Evolutionary conservation across 2,888 invertebrate genomes (phyloP), one percentile per base, ranked within the genome.

Genomic region (Nomada flava): DNA sequence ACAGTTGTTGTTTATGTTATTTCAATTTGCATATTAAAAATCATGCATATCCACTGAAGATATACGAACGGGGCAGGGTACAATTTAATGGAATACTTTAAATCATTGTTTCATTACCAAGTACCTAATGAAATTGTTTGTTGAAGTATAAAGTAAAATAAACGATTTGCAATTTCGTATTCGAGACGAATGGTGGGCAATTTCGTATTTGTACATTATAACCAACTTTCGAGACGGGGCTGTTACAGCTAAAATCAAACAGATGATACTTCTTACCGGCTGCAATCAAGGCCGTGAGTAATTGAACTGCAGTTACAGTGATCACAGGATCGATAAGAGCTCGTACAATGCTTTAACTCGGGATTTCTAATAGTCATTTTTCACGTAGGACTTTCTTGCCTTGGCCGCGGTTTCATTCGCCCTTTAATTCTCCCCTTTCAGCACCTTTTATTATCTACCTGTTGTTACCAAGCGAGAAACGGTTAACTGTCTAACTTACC

Each of bases 291-390:
- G 20, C 26, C 11, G 47, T 53, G 50, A 68, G 68, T 76, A 78
- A 78, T 76, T 68, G 78, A 75, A 67, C 65, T 15, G 13, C 42
- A 47, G 62, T 57, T 68, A 63, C 62, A n/a, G 68, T 42, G 78
- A 78, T 78, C 76, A 2, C 67, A 44, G 55, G 55, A 78, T 76
- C 76, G 68, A 78, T 76, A 76, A 55, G 55, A 62, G 36, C 53
- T 50, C 62, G 44, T 20, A 53, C 75, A 52, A 67, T 77, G 60
- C 53, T 73, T 67, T 67, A 55, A 55, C 62, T 76, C 53, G 67
- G 20, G 63, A 76, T 74, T 67, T 74, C 67, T 44, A 55, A 53
- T 68, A 68, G 67, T 50, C 67, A 68, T 76, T 78, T 76, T 63
- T 78, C 76, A 63, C 67, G 20, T 50, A 23, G 75, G 23, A 50